Evolutionary conservation across 2,797 vertebrate species (phyloP).

Genomic region (Lacerta agilis): DNA sequence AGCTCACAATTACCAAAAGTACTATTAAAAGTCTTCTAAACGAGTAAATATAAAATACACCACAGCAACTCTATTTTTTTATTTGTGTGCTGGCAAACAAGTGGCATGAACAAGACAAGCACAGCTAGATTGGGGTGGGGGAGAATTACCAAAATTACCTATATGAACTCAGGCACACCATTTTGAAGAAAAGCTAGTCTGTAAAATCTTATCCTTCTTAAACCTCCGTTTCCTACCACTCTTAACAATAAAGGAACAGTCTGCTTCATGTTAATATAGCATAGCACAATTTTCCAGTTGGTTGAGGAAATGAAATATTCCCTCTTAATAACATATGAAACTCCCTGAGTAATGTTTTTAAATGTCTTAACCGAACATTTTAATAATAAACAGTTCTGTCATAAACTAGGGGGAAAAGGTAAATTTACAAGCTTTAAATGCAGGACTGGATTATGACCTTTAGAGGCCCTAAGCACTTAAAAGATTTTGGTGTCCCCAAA

Average conservation of each 20-base stretch:
- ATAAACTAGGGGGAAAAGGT: background rate
- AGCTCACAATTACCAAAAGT: background rate
- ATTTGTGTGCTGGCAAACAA: slow-evolving; percentile 16
- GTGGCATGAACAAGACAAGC: background rate
- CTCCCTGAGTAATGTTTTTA: background rate
- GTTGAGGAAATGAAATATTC: background rate
- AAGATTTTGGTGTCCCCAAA: no score
- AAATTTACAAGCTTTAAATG: background rate
- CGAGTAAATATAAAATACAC: background rate
- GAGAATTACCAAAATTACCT: background rate
- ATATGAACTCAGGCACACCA: background rate
- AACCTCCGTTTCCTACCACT: background rate
- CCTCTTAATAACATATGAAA: background rate
- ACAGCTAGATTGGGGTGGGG: no score
- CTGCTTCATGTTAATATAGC: background rate
- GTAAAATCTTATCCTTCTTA: background rate
- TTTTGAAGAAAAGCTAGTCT: background rate
- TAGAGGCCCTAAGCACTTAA: no score
- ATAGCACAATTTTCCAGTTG: background rate
- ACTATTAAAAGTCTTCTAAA: background rate
- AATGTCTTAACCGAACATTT: background rate
- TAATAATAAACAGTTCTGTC: background rate
- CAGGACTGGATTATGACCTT: no score
- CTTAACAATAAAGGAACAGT: background rate
- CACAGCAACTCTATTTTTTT: slow-evolving; percentile 1